Conservation (phyloP, 2,888 invertebrate genomes). For the Spialia ferax region DNA sequence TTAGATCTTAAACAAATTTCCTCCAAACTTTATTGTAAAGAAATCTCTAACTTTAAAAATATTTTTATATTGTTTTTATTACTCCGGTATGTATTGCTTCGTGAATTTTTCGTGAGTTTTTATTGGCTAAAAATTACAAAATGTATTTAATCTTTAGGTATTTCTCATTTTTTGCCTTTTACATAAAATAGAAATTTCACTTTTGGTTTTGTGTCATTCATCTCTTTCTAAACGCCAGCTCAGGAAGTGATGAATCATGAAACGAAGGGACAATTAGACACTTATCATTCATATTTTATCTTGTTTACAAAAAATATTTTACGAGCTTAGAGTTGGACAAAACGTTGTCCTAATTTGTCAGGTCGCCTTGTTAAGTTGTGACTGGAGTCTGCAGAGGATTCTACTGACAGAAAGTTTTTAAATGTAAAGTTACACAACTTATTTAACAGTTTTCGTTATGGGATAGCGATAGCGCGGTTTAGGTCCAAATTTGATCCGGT, state of each 20-base stretch:
- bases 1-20: not conserved
- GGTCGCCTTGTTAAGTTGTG: not conserved
- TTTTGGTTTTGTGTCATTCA: not conserved
- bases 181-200: not conserved
- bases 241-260: constrained; percentile 19
- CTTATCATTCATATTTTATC: not conserved
- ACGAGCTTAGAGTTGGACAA: not conserved
- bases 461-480: not conserved
- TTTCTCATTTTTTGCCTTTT: not conserved
- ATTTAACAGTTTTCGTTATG: not conserved
- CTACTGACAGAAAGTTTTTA: not conserved
- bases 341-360: too few species aligned
- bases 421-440: not conserved
- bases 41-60: constrained; percentile 2
- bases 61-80: constrained; percentile 12
- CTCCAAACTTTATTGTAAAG: not conserved
- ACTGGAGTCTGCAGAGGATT: not conserved
- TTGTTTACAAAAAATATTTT: constrained; percentile 4
- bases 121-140: too few species aligned
- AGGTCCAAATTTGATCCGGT: not conserved
- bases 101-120: too few species aligned
- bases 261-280: not conserved
- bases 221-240: constrained; percentile 28
- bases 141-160: too few species aligned
- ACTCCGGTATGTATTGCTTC: not conserved